Base-by-base conservation (phyloP, 2,113 vertebrate species). In the Chionodraco myersi region DNA sequence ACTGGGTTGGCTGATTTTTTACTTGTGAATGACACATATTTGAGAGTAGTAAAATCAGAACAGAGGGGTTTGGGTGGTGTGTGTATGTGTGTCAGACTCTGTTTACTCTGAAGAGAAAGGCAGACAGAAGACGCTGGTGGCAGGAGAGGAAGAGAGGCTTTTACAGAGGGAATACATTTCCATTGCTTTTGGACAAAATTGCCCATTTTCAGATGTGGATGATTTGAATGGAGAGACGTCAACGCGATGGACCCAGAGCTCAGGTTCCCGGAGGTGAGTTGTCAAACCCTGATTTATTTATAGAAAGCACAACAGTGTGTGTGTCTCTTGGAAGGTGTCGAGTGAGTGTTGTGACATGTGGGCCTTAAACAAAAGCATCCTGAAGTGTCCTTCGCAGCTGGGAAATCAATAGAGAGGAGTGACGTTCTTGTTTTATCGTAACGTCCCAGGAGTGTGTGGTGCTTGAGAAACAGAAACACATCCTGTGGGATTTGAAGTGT, bases 241-340 rank as follows among this genome's bases (percentile, higher is more conserved):
- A 75, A 14, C 64, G 59, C 72, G 65, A 91, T 90, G 87, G 91
- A 92, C 3, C 88, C 89, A 54, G 91, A 92, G 66, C 84, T 89
- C 82, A 89, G 91, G 63, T 92, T 83, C 45, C 2, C 67, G 14
- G 91, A 92, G 88, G 91, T 91, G 86, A 92, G 91, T 69, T 4
- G 23, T 45, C 60, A 18, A 3, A 12, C 3, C 3, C 4, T 41
- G 36, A 71, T 2, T 45, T 79, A 72, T 86, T 79, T 64, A 54
- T 59, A 68, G 65, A 62, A 67, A 47, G 53, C 41, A 16, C 6
- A 3, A 2, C 4, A 1, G 2, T 10, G 49, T 10, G 30, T 1
- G 30, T 1, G 18, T 60, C 54, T 59, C 51, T 3, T n/a, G 10
- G 59, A 41, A 16, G 68, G 34, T 60, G 48, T 16, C 59, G 57